Conservation (phyloP, 2,888 invertebrate genomes). For the Latheticus oryzae region DNA sequence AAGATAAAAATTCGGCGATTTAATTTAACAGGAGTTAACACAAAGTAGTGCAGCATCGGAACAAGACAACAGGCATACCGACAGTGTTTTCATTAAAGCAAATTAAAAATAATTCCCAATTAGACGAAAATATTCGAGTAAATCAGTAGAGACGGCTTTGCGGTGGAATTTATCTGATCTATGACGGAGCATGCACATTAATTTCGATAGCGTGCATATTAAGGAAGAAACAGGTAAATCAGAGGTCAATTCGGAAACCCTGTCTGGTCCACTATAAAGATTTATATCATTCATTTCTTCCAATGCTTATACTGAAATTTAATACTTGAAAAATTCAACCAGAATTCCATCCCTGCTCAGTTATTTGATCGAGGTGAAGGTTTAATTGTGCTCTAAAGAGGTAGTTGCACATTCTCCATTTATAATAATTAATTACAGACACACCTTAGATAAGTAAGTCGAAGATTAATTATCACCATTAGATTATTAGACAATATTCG, state of each 20-base stretch:
- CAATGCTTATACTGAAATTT: no score
- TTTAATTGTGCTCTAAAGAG: conserved; percentile 31
- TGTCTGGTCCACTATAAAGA: no score
- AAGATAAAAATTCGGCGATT: no score
- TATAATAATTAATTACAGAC: conserved; percentile 23
- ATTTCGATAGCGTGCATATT: conserved; percentile 22
- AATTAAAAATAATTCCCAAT: conserved; percentile 29
- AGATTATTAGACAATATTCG: conserved; percentile 14
- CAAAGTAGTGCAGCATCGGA: neutral
- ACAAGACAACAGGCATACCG: conserved; percentile 4
- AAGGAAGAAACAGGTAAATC: conserved; percentile 28
- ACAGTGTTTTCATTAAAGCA: conserved; percentile 4
- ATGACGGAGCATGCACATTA: conserved; percentile 16
- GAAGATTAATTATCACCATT: conserved; percentile 26
- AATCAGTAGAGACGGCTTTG: conserved; percentile 18
- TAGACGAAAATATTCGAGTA: conserved; percentile 16
- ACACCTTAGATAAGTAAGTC: conserved; percentile 18
- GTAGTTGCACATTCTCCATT: conserved; percentile 27
- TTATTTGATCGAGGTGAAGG: conserved; percentile 30
- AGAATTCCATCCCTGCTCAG: no score
- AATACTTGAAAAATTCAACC: no score
- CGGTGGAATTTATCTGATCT: conserved; percentile 21
- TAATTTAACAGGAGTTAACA: neutral
- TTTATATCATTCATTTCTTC: no score
- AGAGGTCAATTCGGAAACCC: conserved; percentile 5